phyloP scores from a whole-genome alignment of 2,113 vertebrate genomes.

The Blennius ocellaris region DNA sequence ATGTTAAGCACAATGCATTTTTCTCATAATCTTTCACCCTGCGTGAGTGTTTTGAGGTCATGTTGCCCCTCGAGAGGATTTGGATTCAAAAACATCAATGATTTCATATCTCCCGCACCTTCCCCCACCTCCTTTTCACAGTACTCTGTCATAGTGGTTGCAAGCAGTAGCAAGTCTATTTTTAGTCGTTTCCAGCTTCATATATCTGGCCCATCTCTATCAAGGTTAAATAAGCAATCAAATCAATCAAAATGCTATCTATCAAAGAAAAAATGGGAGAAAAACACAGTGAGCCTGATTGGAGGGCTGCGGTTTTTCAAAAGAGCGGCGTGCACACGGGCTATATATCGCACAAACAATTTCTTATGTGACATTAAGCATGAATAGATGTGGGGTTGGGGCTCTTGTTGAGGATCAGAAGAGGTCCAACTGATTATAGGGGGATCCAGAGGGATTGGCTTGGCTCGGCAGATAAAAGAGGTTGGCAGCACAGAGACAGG shows the following conservation, averaged over 20 bases:
- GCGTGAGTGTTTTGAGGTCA: slow-evolving; percentile 28
- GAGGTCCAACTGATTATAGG: slow-evolving; percentile 75
- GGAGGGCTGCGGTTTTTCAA: slow-evolving; percentile 68
- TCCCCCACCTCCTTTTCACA: neutral
- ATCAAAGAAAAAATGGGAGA: slow-evolving; percentile 30
- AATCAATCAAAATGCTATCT: slow-evolving; percentile 77
- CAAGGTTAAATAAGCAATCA: slow-evolving; percentile 83
- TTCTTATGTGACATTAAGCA: slow-evolving; percentile 75
- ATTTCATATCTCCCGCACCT: slow-evolving; percentile 19
- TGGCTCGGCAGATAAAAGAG: slow-evolving; percentile 74
- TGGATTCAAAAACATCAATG: neutral
- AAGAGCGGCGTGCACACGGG: slow-evolving; percentile 28
- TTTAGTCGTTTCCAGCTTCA: slow-evolving; percentile 35
- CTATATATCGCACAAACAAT: slow-evolving; percentile 71
- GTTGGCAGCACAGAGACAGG: slow-evolving; percentile 64
- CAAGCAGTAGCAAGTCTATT: slow-evolving; percentile 53
- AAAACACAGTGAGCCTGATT: slow-evolving; percentile 37
- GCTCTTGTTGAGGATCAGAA: slow-evolving; percentile 64
- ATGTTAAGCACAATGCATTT: slow-evolving; percentile 14
- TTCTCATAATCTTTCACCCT: slow-evolving; percentile 14
- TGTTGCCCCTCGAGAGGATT: slow-evolving; percentile 36
- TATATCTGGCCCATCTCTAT: slow-evolving; percentile 47
- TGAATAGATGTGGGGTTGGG: slow-evolving; percentile 62
- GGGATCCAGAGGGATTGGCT: slow-evolving; percentile 68
- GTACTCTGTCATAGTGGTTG: slow-evolving; percentile 35